Evolutionary conservation across 2,113 vertebrate genomes (phyloP), one percentile per base, ranked within the genome.

Genomic region (Fregetta grallaria): DNA sequence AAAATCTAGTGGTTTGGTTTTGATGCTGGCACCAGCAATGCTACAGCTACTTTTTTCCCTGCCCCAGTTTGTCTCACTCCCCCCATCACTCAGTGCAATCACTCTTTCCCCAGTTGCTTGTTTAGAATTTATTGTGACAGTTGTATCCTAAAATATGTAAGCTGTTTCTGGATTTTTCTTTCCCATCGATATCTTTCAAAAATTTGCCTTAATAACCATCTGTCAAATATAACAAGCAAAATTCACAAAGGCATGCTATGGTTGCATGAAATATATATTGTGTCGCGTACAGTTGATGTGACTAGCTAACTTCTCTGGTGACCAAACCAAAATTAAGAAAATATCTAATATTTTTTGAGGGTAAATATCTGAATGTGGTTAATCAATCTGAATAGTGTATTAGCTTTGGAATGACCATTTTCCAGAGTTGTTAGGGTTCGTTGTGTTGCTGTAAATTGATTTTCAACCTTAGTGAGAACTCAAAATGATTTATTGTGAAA

Each of bases 261-360:
- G 62, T 50, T 75, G 19, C 17, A 7, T 36, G 50, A 59, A 71
- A 72, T n/a, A 38, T 36, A 32, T 38, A 13, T 36, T 7, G 25
- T 58, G 27, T 36, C 34, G 23, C 2, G 0, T 38, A 25, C 10
- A 15, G 3, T 9, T 47, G 61, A 17, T 1, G 4, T 42, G 45
- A 45, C 27, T 29, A 32, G 62, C 13, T 62, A 34, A 32, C n/a
- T 58, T 68, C 19, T 30, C 45, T 36, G 23, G 34, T 44, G 58
- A 44, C 86, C 15, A 22, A 87, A 30, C 8, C 40, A 14, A 62
- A 78, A 38, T 14, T 32, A 56, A 47, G 65, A 61, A 49, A 74
- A 78, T 20, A 42, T 4, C 6, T n/a, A 29, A 36, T 65, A 8
- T 17, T 30, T 68, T 74, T 52, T n/a, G 32, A 55, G 47, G 7